Conservation (phyloP, 2,888 invertebrate species). For the Kuschelorhynchus macadamiae region DNA sequence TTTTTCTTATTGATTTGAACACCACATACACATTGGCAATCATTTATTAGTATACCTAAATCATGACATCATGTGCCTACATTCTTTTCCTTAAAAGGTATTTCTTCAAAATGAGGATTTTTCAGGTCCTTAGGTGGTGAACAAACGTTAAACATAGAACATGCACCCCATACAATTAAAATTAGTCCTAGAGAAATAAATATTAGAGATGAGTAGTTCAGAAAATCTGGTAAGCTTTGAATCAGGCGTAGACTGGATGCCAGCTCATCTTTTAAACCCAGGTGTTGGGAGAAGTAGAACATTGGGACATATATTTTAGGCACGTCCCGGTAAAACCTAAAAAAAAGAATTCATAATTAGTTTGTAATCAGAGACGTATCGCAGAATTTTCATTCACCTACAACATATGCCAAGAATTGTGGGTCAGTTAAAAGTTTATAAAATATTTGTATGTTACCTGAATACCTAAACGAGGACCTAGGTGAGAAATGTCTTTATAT, state of each 20-base stretch:
- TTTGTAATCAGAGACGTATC: too few relatives aligned
- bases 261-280: conserved; percentile 73
- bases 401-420: too few relatives aligned
- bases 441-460: too few relatives aligned
- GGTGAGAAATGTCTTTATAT: too few relatives aligned
- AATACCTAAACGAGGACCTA: too few relatives aligned
- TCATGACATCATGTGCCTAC: too few relatives aligned
- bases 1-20: too few relatives aligned
- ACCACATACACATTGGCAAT: too few relatives aligned
- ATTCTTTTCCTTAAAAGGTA: conserved; percentile 32
- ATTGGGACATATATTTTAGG: conserved; percentile 80
- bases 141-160: conserved; percentile 51
- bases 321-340: conserved; percentile 76
- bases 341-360: conserved; percentile 58
- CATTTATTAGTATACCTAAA: too few relatives aligned
- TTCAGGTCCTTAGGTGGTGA: not conserved
- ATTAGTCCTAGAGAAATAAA: conserved; percentile 56
- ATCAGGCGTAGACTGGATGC: conserved; percentile 72
- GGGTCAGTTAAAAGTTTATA: too few relatives aligned
- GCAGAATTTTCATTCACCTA: too few relatives aligned
- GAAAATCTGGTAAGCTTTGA: conserved; percentile 69
- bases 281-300: conserved; percentile 82
- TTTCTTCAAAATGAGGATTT: conserved; percentile 19
- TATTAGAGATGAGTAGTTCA: conserved; percentile 54
- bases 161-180: conserved; percentile 55